Evolutionary conservation across 2,797 vertebrate species (phyloP).

Genomic region (Strix occidentalis): DNA sequence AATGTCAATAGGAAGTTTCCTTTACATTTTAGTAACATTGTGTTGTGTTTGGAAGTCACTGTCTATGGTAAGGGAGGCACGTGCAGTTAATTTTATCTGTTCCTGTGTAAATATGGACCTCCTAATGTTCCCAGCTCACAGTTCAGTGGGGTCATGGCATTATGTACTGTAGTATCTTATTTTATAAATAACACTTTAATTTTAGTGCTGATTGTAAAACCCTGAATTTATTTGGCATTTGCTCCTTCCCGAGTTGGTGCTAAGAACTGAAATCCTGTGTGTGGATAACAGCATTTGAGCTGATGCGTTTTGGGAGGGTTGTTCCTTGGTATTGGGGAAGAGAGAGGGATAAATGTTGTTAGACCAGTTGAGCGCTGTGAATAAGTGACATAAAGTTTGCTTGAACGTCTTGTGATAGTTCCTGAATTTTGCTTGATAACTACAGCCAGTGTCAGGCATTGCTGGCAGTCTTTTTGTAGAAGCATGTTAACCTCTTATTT

Average conservation of each 20-base stretch:
- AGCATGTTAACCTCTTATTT: fast-evolving
- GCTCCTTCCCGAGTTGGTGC: neutral
- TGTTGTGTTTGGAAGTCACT: constrained; percentile 61
- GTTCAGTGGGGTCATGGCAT: constrained; percentile 42
- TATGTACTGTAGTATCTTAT: constrained; percentile 7
- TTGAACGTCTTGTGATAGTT: neutral
- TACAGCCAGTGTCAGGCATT: fast-evolving
- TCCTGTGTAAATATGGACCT: constrained; percentile 47
- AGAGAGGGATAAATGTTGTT: neutral
- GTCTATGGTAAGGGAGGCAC: constrained; percentile 66
- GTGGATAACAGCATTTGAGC: neutral
- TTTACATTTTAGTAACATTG: neutral
- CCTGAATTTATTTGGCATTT: neutral
- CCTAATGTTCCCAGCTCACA: neutral
- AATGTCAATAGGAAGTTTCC: constrained; percentile 61
- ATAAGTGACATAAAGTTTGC: neutral
- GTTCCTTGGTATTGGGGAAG: neutral
- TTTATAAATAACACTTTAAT: constrained; percentile 59
- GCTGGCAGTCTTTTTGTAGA: neutral
- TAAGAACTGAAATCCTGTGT: neutral
- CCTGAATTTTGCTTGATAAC: neutral
- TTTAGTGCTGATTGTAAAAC: constrained; percentile 33
- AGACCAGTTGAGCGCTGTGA: neutral
- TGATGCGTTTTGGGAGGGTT: neutral
- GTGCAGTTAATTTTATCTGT: constrained; percentile 67